Conservation (phyloP, 2,888 invertebrate genomes). For the Caradrina clavipalpis region DNA sequence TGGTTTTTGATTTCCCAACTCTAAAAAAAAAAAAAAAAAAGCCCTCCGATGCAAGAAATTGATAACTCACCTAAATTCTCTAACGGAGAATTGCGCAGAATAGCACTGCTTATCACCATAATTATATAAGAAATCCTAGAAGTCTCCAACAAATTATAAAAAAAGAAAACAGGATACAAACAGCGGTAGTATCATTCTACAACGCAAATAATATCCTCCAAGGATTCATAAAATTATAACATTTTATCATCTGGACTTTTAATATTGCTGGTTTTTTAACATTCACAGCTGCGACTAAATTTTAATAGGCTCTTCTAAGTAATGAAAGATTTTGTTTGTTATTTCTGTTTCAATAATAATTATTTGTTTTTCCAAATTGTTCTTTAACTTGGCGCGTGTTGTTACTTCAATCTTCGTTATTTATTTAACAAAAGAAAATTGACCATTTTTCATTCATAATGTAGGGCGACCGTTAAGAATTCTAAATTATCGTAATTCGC, state of each 20-base stretch:
- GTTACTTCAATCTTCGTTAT: background rate
- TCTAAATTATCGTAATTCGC: background rate
- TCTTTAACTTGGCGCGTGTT: background rate
- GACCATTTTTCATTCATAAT: background rate
- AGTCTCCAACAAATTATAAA: background rate
- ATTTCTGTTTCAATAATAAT: constrained; percentile 12
- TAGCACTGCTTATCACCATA: background rate
- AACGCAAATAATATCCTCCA: constrained; percentile 9
- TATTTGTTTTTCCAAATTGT: constrained; percentile 17
- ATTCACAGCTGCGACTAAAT: constrained; percentile 25
- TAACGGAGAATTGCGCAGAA: no score
- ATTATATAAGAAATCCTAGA: background rate
- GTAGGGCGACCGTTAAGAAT: no score
- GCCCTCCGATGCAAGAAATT: no score
- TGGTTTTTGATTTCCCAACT: no score
- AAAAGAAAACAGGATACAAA: background rate
- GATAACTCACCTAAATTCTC: no score
- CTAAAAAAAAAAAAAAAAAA: no score
- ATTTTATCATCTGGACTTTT: constrained; percentile 27
- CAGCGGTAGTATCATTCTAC: background rate
- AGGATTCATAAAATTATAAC: constrained; percentile 29
- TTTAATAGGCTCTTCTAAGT: constrained; percentile 21
- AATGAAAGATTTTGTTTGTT: background rate
- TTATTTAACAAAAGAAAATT: background rate
- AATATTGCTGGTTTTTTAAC: constrained; percentile 23